phyloP scores from a whole-genome alignment of 2,113 vertebrate species.

The Spea bombifrons region DNA sequence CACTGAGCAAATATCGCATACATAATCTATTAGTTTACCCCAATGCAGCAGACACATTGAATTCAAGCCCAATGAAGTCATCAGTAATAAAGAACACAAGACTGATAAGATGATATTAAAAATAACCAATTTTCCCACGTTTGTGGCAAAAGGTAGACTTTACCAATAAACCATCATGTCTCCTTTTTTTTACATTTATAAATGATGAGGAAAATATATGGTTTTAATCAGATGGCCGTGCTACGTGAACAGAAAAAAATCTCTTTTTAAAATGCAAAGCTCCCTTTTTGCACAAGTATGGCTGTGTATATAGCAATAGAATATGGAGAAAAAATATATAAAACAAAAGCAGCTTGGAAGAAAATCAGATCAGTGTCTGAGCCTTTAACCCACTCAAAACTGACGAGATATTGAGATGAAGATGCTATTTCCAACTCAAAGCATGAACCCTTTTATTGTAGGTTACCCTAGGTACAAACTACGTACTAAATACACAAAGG shows the following conservation, averaged over 20 bases:
- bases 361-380: slow-evolving; percentile 17
- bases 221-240: slow-evolving; percentile 67
- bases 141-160: slow-evolving; percentile 61
- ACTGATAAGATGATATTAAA: slow-evolving; percentile 69
- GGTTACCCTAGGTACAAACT: no score
- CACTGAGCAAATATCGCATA: slow-evolving; percentile 71
- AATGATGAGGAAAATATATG: slow-evolving; percentile 63
- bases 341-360: slow-evolving; percentile 50
- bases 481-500: no score
- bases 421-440: no score
- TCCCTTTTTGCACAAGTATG: slow-evolving; percentile 49
- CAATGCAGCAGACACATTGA: slow-evolving; percentile 70
- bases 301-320: slow-evolving; percentile 60
- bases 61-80: slow-evolving; percentile 78
- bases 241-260: slow-evolving; percentile 61
- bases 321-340: slow-evolving; percentile 53
- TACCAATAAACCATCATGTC: slow-evolving; percentile 64
- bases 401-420: no score
- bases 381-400: not conserved
- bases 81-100: slow-evolving; percentile 66
- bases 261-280: slow-evolving; percentile 56
- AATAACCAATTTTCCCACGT: slow-evolving; percentile 59
- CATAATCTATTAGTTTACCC: slow-evolving; percentile 80
- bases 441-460: no score
- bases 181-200: slow-evolving; percentile 66